Base-by-base conservation (phyloP, 2,888 invertebrate species). In the Dysmachus trigonus region DNA sequence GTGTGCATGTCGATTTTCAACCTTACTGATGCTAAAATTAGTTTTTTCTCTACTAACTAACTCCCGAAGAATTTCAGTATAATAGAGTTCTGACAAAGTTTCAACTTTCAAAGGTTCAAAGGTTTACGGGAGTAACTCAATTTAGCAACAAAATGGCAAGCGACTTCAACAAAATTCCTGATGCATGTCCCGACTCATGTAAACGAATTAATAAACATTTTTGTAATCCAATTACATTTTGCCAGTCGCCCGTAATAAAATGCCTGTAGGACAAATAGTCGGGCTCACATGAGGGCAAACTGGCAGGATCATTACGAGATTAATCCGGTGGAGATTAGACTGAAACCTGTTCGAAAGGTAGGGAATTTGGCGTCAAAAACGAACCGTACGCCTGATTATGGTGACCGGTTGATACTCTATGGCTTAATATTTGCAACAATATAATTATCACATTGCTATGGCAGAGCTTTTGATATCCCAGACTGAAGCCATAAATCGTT, bases 351-450 rank as follows among this genome's bases (percentile, higher is more conserved):
- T 83, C 38, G 72, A 72, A 53, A 31, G 27, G 3, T 22, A 22
- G 38, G 41, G 72, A 72, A 83, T 83, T 83, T 72, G 71, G 71
- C 82, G 71, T 82, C 82, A 82, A 82, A 82, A 82, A 71, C 72
- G 72, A 82, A 71, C 72, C 41, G 18, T 51, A 15, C 27, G 38
- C 41, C 27, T 82, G 71, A 82, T 82, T 82, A 82, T 74, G 35
- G 53, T 53, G 53, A 47, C 38, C 77, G 76, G 76, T 53, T 85
- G 76, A 51, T 85, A 62, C 76, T 77, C 47, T 35, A 85, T 76
- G 85, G 74, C 53, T 85, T 85, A 85, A 85, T 85, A 85, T 77
- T 76, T 74, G 74, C 51, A 47, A 85, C 76, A 77, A 85, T 85
- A 74, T 85, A 74, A 74, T 85, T 85, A 85, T 85, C 53, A 85